These are phyloP conservation scores for Acleris sparsana DNA, from an alignment of 2,888 invertebrate species.

Conservation along the genomic window DNA sequence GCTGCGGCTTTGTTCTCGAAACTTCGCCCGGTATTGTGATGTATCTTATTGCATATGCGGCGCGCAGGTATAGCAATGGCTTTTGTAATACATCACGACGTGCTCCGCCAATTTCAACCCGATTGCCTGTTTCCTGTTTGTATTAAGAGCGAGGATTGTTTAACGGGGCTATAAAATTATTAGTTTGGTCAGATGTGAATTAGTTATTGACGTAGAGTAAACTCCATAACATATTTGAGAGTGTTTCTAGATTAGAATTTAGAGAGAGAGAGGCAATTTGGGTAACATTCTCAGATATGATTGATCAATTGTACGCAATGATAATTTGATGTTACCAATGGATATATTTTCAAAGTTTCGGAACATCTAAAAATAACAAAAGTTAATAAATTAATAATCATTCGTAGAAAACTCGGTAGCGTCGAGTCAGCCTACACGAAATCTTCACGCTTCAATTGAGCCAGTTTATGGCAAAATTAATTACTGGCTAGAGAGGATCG, in stretches of 20 bases:
- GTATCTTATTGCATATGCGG: slow-evolving; percentile 73
- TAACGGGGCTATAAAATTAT: slow-evolving; percentile 14
- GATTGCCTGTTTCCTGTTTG: slow-evolving; percentile 44
- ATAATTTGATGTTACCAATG: neutral
- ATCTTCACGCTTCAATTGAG: slow-evolving; percentile 82
- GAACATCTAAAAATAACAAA: slow-evolving; percentile 60
- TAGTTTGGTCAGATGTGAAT: slow-evolving; percentile 31
- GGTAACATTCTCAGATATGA: neutral
- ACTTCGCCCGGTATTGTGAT: slow-evolving; percentile 67
- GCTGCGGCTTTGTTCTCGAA: slow-evolving; percentile 76
- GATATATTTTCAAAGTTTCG: slow-evolving; percentile 30
- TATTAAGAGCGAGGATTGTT: slow-evolving; percentile 32
- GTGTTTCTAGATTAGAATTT: no score
- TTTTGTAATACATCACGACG: slow-evolving; percentile 44
- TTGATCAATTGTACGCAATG: neutral
- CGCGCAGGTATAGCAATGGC: slow-evolving; percentile 56
- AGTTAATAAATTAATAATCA: slow-evolving; percentile 69
- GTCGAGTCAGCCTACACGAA: slow-evolving; percentile 71
- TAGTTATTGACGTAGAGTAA: slow-evolving; percentile 22
- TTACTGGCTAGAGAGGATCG: slow-evolving; percentile 81
- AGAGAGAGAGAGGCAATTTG: no score
- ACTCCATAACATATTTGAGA: no score
- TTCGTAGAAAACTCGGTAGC: slow-evolving; percentile 61
- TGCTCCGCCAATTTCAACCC: slow-evolving; percentile 46
- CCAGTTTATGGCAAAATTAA: slow-evolving; percentile 81